Percentiles rank a stretch among this genome's conserved stretches.
Conservation (phyloP, 1,140 invertebrate genomes). For the Brachionus angularis region DNA sequence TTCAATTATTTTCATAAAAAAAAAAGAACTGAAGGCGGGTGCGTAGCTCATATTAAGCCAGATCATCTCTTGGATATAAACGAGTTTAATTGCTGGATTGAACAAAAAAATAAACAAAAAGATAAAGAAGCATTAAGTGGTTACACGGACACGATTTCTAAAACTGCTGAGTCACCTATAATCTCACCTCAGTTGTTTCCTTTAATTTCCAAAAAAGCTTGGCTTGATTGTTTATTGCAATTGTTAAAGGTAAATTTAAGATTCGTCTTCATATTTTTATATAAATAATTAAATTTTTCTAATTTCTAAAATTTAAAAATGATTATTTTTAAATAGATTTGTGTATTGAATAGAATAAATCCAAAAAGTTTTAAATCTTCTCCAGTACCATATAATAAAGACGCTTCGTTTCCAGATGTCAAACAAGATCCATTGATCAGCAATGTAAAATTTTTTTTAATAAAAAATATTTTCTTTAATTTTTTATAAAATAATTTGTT, state of each 20-base stretch:
- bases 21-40: constrained; percentile 56
- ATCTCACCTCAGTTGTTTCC: constrained; percentile 55
- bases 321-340: constrained; percentile 49
- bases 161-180: constrained; percentile 39
- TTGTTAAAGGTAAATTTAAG: constrained; percentile 52
- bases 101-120: constrained; percentile 49
- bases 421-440: constrained; percentile 54
- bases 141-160: neutral
- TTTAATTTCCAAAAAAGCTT: constrained; percentile 55
- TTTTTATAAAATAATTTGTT: neutral
- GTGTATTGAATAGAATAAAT: constrained; percentile 54
- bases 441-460: constrained; percentile 47
- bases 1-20: no score
- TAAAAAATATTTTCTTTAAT: neutral
- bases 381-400: constrained; percentile 48
- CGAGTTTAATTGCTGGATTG: constrained; percentile 55
- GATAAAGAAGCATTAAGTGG: constrained; percentile 19
- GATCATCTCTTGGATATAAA: constrained; percentile 56
- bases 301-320: no score
- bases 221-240: constrained; percentile 57
- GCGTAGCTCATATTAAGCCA: constrained; percentile 54
- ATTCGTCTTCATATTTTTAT: neutral
- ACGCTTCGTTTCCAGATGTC: constrained; percentile 49
- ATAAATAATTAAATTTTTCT: no score
- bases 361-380: constrained; percentile 51